phyloP scores from a whole-genome alignment of 2,113 vertebrate species.

The Cinclus cinclus region DNA sequence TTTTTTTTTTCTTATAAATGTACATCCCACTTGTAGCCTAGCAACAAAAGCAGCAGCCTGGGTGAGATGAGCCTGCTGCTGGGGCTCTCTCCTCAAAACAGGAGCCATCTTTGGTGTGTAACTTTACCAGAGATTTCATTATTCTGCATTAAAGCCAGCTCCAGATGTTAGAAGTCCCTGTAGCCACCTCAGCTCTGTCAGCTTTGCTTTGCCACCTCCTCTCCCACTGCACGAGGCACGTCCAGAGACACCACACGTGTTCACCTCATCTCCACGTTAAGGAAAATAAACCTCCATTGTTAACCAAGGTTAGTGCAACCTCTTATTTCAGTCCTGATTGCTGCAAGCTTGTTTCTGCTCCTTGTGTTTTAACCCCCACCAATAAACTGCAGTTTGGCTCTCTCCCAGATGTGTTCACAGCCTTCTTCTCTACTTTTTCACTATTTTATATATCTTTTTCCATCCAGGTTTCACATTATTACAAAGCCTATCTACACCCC shows the following conservation, averaged over 20 bases:
- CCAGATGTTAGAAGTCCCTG: constrained; percentile 1
- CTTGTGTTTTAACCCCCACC: background rate
- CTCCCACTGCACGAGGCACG: background rate
- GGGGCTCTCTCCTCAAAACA: constrained; percentile 54
- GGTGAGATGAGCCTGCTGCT: constrained; percentile 38
- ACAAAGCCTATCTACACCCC: background rate
- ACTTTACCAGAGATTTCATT: constrained; percentile 58
- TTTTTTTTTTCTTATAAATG: constrained; percentile 18
- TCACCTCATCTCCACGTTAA: background rate
- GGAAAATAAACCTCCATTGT: background rate
- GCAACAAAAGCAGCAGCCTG: constrained; percentile 64
- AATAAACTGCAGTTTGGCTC: background rate
- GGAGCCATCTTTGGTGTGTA: constrained; percentile 67
- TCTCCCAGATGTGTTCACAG: background rate
- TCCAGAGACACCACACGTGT: fast-evolving
- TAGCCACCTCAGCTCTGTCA: background rate
- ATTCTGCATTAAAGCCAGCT: constrained; percentile 17
- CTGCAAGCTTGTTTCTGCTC: background rate
- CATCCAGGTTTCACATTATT: background rate
- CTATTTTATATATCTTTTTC: background rate
- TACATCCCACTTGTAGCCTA: constrained; percentile 57
- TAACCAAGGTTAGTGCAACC: background rate
- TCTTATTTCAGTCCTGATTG: background rate
- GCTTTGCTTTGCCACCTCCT: background rate
- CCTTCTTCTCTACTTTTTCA: background rate